A percentile compares a stretch with the other conserved stretches of the same genome.
These are phyloP conservation scores for Hylomyscus alleni DNA, from an alignment of 2,797 vertebrate species.

Conservation along the genomic window DNA sequence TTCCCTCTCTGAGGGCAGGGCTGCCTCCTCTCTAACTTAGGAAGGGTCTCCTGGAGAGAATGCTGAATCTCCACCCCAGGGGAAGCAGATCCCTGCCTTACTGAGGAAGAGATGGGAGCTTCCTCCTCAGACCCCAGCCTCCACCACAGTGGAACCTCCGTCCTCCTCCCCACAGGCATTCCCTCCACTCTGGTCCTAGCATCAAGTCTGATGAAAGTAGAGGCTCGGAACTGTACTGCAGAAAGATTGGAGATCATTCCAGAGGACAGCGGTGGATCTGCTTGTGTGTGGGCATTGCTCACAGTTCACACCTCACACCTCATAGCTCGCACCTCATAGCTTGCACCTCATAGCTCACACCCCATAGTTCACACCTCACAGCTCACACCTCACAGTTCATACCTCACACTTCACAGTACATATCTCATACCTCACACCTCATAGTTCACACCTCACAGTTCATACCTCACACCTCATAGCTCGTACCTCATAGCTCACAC, in stretches of 20 bases:
- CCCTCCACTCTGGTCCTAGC: background rate
- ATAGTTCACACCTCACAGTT: too few species aligned
- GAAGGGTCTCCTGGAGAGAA: background rate
- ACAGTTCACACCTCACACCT: background rate
- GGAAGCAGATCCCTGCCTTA: background rate
- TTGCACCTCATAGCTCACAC: background rate
- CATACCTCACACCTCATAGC: too few species aligned
- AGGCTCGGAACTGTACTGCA: background rate
- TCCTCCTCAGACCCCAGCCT: background rate
- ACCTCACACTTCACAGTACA: too few species aligned
- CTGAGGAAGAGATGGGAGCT: background rate
- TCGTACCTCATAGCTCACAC: accelerated
- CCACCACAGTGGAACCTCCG: too few species aligned
- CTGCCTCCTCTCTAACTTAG: background rate
- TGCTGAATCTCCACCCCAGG: accelerated
- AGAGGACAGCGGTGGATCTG: background rate
- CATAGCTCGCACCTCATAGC: background rate
- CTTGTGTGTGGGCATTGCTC: background rate
- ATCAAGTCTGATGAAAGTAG: background rate
- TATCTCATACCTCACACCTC: too few species aligned
- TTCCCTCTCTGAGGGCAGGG: background rate
- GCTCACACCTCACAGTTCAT: too few species aligned
- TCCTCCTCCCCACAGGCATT: background rate
- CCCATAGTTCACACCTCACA: too few species aligned
- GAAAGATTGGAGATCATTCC: background rate